Percentiles rank a stretch among this genome's conserved stretches.
Conservation (phyloP, 2,888 invertebrate species). For the Asteroscopus sphinx region DNA sequence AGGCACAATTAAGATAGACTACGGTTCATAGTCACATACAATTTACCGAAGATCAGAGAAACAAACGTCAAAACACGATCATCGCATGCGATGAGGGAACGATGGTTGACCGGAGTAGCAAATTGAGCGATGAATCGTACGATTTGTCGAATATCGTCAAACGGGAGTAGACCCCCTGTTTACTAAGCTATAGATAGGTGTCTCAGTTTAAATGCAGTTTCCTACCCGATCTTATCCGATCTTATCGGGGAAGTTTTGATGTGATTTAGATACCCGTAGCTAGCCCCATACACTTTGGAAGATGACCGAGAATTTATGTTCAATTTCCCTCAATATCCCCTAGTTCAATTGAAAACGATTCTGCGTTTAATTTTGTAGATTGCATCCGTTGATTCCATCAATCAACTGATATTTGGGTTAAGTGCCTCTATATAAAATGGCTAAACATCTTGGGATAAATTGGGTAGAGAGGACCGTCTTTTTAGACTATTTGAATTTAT, state of each 20-base stretch:
- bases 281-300: conserved; percentile 64
- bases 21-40: no score
- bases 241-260: conserved; percentile 56
- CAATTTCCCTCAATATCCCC: conserved; percentile 71
- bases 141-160: no score
- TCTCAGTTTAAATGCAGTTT: conserved; percentile 49
- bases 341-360: conserved; percentile 62
- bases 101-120: no score
- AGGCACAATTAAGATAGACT: no score
- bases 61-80: no score
- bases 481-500: not conserved
- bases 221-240: conserved; percentile 36
- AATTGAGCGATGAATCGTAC: no score
- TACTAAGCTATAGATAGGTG: conserved; percentile 12
- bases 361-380: conserved; percentile 67
- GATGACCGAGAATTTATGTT: conserved; percentile 75
- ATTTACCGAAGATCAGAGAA: no score
- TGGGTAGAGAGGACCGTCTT: not conserved
- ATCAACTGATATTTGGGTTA: conserved; percentile 45
- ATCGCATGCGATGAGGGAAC: no score
- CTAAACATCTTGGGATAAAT: conserved; percentile 30
- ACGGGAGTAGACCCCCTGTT: no score
- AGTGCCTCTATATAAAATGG: conserved; percentile 35
- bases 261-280: conserved; percentile 60
- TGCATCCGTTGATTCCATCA: conserved; percentile 54